Base-by-base conservation (phyloP, 2,888 invertebrate genomes). In the Apomyelois bistriatella region DNA sequence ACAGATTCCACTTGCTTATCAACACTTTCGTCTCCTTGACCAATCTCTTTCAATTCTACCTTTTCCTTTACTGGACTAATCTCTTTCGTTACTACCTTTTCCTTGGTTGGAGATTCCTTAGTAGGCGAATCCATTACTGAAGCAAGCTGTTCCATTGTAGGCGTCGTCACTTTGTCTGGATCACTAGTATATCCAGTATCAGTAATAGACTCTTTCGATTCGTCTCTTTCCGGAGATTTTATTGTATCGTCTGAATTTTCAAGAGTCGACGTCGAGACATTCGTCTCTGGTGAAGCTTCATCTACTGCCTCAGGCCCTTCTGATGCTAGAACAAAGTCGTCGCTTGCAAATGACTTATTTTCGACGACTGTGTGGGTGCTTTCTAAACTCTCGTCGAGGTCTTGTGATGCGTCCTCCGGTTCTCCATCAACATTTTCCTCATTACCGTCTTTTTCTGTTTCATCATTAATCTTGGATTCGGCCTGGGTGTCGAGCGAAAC, bases 321-420 rank as follows among this genome's bases (percentile, higher is more conserved):
- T 17, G 48, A 15, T 8, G 51, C 15, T 13, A 52, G 15, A 1
- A 58, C 58, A 47, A 62, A 43, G 40, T 71, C 71, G 13, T 70
- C 67, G 38, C 50, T 62, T 40, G 72, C 76, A 53, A 76, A 79
- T 1, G 76, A 80, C 56, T 74, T 76, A 60, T 86, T 88, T 57
- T 88, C 88, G 55, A 85, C 79, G 1, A 88, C 85, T 1, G 87
- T 88, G 53, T 84, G 72, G 38, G 68, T 79, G 56, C 87, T 89
- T 10, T 82, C 82, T 40, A 81, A 58, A 60, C 87, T 89, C 60
- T 78, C 84, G 57, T 86, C 70, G 7, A 85, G 76, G 55, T 87
- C 87, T 58, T 71, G 76, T 53, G 80, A 79, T n/a, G 72, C 68
- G 53, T 79, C 63, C 57, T 68, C 72, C 17, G 48, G 43, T 9